These are phyloP conservation scores for Corvus cornix DNA, from an alignment of 2,113 vertebrate genomes.

Conservation along the genomic window DNA sequence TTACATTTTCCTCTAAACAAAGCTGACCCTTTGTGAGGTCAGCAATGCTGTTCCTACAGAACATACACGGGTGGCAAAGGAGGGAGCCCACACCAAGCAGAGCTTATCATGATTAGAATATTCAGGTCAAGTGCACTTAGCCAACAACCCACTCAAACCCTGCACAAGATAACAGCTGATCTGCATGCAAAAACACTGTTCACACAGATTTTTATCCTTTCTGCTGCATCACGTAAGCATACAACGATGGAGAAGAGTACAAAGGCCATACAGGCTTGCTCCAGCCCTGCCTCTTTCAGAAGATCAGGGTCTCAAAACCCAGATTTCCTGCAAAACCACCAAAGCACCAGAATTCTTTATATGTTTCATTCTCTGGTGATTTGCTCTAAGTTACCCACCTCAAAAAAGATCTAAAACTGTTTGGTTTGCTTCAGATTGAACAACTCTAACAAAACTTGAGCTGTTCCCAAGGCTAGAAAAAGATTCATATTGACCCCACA, in stretches of 20 bases:
- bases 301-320: not conserved
- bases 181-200: not conserved
- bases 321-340: not conserved
- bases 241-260: not conserved
- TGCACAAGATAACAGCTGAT: not conserved
- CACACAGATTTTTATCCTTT: constrained; percentile 30
- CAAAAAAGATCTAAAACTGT: not conserved
- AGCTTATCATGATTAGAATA: constrained; percentile 11
- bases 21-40: not conserved
- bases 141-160: constrained; percentile 51
- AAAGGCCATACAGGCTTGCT: not conserved
- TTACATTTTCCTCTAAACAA: constrained; percentile 8
- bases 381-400: not conserved
- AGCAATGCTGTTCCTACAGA: not conserved
- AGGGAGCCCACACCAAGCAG: constrained; percentile 4
- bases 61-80: not conserved
- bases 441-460: not conserved
- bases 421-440: not conserved
- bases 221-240: not conserved
- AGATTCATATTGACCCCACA: not conserved
- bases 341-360: not conserved
- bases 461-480: not conserved
- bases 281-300: not conserved
- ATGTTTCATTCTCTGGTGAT: not conserved
- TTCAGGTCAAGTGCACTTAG: constrained; percentile 36